Evolutionary conservation across 2,797 vertebrate genomes (phyloP).

Genomic region (Choloepus didactylus): DNA sequence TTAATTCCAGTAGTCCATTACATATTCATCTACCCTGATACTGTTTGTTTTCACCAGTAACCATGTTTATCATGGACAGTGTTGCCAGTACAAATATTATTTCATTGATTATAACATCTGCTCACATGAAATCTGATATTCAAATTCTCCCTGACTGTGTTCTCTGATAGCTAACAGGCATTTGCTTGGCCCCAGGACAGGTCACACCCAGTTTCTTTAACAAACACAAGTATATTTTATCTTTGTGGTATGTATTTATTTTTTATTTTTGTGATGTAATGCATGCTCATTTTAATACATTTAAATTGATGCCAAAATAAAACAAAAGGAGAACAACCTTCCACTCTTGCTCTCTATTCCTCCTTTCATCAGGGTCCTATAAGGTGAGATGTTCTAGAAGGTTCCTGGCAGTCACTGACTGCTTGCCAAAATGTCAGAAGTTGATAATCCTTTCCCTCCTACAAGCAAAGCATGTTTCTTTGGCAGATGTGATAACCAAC

Average conservation of each 20-base stretch:
- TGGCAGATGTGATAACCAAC: not conserved
- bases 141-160: not conserved
- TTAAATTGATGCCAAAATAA: too few species aligned
- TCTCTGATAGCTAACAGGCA: not conserved
- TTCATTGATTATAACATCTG: conserved; percentile 73
- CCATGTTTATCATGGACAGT: not conserved
- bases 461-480: not conserved
- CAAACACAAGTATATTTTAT: not conserved
- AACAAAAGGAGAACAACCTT: not conserved
- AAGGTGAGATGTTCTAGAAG: not conserved
- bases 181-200: not conserved
- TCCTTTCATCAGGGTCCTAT: fast-evolving
- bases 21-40: not conserved
- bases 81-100: conserved; percentile 74
- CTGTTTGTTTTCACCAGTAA: not conserved
- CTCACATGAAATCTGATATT: conserved; percentile 70
- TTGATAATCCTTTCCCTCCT: not conserved
- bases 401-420: not conserved
- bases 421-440: not conserved
- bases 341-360: not conserved
- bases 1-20: not conserved
- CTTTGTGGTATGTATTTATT: not conserved
- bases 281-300: not conserved
- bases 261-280: not conserved
- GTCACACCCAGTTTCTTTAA: not conserved